phyloP scores from a whole-genome alignment of 1,140 invertebrate species.

The Anastrepha obliqua region DNA sequence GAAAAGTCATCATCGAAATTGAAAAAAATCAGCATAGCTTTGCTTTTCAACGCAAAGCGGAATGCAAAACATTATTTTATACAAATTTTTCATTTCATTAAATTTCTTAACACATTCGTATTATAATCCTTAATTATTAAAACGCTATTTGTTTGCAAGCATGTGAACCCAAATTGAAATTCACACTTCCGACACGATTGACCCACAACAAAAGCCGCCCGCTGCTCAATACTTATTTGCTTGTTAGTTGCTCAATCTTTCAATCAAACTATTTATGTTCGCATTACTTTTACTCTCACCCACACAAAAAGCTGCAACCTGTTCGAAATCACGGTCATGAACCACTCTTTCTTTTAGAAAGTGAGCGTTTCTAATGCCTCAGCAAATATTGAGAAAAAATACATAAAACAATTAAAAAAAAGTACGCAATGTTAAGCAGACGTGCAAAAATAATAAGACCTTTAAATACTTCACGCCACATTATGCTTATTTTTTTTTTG shows the following conservation, averaged over 20 bases:
- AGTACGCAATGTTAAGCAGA: neutral
- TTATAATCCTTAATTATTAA: no score
- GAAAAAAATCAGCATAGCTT: no score
- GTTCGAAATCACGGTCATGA: neutral
- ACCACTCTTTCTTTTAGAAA: constrained; percentile 10
- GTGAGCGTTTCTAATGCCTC: neutral
- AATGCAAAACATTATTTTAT: no score
- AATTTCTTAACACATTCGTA: no score
- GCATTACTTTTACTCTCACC: neutral
- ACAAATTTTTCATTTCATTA: no score
- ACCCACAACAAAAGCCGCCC: no score
- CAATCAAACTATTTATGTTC: neutral
- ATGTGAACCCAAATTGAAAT: no score
- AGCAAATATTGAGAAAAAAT: neutral
- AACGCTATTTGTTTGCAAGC: no score
- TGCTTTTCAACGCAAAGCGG: no score
- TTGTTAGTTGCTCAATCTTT: neutral
- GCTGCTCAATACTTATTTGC: no score
- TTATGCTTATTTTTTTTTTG: constrained; percentile 4
- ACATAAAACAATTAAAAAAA: neutral
- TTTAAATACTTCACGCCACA: constrained; percentile 24
- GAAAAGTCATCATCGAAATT: no score
- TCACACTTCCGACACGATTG: no score
- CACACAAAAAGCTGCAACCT: neutral
- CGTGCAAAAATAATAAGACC: constrained; percentile 37